phyloP scores from a whole-genome alignment of 2,797 vertebrate genomes.

The Poecilia picta region DNA sequence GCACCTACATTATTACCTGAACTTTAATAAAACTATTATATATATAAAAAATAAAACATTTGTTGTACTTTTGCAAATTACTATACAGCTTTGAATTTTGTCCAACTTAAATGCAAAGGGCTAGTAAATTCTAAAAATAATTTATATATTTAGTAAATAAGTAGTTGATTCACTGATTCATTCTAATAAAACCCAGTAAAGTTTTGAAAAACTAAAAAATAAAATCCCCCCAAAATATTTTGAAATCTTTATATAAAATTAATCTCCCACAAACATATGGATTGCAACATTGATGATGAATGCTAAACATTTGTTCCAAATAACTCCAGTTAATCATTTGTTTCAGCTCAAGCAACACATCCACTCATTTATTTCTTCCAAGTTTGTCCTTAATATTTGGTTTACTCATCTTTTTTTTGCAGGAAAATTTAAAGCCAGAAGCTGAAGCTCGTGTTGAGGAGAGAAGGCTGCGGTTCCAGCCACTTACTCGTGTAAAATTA shows the following conservation, averaged over 20 bases:
- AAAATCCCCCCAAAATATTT: too few relatives aligned
- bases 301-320: conserved; percentile 8
- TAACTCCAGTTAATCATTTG: conserved; percentile 34
- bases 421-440: conserved; percentile 45
- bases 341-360: conserved; percentile 33
- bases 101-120: background rate
- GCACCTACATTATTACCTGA: background rate
- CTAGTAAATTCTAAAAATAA: background rate
- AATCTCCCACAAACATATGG: background rate
- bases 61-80: background rate
- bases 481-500: conserved; percentile 75
- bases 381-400: conserved; percentile 35
- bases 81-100: background rate
- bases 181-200: too few relatives aligned
- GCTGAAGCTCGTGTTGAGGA: conserved; percentile 55
- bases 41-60: background rate
- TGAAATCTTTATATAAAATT: background rate
- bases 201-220: too few relatives aligned
- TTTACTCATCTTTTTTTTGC: conserved; percentile 52
- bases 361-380: conserved; percentile 26
- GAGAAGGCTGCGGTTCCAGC: conserved; percentile 50
- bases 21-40: background rate
- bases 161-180: background rate
- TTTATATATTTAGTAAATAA: background rate
- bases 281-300: background rate